These are phyloP conservation scores for Lepus europaeus DNA, from an alignment of 2,113 vertebrate species.

Conservation along the genomic window DNA sequence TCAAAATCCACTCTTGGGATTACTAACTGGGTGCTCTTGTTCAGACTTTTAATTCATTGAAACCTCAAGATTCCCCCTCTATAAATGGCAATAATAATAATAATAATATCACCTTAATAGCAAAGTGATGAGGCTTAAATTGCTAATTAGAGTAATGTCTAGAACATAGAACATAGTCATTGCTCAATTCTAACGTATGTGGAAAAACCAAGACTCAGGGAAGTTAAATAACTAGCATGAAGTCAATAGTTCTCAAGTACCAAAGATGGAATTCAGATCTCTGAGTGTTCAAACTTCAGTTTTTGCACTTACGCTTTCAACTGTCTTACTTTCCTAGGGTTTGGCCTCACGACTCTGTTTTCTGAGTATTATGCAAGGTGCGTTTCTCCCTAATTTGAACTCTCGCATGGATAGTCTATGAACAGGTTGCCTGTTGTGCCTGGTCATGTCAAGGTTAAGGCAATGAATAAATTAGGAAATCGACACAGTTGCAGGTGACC, in stretches of 20 bases:
- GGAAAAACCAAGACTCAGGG: background rate
- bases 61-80: background rate
- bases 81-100: background rate
- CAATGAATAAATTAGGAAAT: constrained; percentile 73
- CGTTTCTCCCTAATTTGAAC: background rate
- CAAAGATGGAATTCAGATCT: background rate
- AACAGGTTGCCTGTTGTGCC: constrained; percentile 14
- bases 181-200: background rate
- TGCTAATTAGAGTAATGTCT: constrained; percentile 10
- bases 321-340: background rate
- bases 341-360: background rate
- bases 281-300: background rate
- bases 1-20: background rate
- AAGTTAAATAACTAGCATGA: background rate
- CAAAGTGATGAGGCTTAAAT: background rate
- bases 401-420: background rate
- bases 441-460: constrained; percentile 60
- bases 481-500: constrained; percentile 62
- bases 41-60: constrained; percentile 13
- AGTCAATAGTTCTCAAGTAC: background rate
- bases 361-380: background rate
- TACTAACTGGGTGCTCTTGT: background rate
- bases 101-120: background rate
- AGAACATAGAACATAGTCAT: background rate
- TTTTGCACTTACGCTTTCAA: background rate